Evolutionary conservation across 2,888 invertebrate genomes (phyloP).

Genomic region (Brachylomia viminalis): DNA sequence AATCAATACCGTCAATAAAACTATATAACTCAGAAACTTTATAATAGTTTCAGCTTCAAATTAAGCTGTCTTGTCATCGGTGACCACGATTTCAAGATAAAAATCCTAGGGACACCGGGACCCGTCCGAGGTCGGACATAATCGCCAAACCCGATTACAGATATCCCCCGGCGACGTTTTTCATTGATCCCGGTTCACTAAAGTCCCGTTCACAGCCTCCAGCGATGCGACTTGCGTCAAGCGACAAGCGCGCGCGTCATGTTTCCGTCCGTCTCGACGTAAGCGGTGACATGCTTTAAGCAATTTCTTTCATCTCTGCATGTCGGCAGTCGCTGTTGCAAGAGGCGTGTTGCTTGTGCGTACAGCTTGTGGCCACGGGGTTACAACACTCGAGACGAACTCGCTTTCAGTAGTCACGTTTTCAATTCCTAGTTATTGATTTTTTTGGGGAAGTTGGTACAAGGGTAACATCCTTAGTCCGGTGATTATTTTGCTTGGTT

Average conservation of each 20-base stretch:
- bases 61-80: slow-evolving; percentile 68
- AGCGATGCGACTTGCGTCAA: not conserved
- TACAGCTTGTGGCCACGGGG: not conserved
- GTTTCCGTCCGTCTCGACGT: not conserved
- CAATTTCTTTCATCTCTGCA: not conserved
- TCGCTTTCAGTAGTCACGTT: slow-evolving; percentile 64
- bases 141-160: slow-evolving; percentile 87
- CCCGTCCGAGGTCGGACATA: slow-evolving; percentile 77
- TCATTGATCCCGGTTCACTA: slow-evolving; percentile 76
- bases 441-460: slow-evolving; percentile 38
- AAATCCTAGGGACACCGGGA: slow-evolving; percentile 71
- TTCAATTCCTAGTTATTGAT: slow-evolving; percentile 59
- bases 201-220: not conserved
- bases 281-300: not conserved
- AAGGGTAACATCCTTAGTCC: slow-evolving; percentile 7
- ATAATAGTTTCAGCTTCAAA: slow-evolving; percentile 50
- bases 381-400: slow-evolving; percentile 72
- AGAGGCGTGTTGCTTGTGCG: not conserved
- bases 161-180: slow-evolving; percentile 83
- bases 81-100: slow-evolving; percentile 76
- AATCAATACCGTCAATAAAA: slow-evolving; percentile 6
- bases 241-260: not conserved
- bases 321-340: not conserved
- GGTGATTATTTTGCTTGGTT: slow-evolving; percentile 26
- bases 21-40: slow-evolving; percentile 34